These are phyloP conservation scores for Harpagoxenus sublaevis DNA, from an alignment of 2,888 invertebrate genomes.

Conservation along the genomic window DNA sequence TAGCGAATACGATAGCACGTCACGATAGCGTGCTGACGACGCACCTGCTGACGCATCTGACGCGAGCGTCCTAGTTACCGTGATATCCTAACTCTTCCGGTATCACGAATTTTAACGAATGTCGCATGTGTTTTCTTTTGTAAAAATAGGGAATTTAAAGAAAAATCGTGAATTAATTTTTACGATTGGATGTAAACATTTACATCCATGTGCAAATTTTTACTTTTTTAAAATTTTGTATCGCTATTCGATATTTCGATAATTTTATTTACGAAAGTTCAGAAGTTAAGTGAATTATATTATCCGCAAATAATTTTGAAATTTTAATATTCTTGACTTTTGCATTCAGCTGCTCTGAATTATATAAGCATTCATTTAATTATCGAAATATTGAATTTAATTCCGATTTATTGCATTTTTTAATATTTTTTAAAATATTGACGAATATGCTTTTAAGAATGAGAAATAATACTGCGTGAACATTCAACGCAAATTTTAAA, in stretches of 20 bases:
- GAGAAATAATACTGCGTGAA: not conserved
- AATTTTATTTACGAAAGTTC: not conserved
- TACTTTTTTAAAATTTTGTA: not conserved
- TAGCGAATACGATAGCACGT: conserved; percentile 58
- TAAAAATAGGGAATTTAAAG: not conserved
- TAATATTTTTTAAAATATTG: not conserved
- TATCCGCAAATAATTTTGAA: not conserved
- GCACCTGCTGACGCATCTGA: conserved; percentile 64
- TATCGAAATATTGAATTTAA: too few relatives aligned
- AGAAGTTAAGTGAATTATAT: not conserved
- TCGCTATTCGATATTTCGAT: not conserved
- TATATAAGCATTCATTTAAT: not conserved
- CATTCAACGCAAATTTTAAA: not conserved
- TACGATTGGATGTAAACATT: not conserved
- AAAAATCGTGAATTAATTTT: too few relatives aligned
- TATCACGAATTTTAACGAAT: not conserved
- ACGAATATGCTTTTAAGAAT: not conserved
- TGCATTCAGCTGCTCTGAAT: not conserved
- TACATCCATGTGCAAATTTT: not conserved
- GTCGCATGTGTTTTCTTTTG: not conserved
- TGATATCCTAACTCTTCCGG: not conserved
- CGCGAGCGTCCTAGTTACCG: conserved; percentile 25
- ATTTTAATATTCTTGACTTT: not conserved
- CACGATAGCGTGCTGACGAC: conserved; percentile 46
- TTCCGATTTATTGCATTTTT: not conserved